These are phyloP conservation scores for Oligia latruncula DNA, from an alignment of 2,888 invertebrate species.

Conservation along the genomic window DNA sequence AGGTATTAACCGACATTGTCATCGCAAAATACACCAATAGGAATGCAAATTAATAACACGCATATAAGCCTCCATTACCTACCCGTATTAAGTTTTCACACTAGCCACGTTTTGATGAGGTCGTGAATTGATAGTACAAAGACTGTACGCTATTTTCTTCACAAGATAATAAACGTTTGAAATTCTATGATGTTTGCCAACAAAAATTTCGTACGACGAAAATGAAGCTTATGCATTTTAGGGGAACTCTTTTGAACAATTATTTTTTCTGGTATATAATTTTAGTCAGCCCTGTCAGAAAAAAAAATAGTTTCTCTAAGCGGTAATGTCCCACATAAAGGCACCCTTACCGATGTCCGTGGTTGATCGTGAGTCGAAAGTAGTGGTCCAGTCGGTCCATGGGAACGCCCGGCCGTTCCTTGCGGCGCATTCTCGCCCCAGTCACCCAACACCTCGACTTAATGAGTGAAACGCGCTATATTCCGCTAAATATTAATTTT, in stretches of 20 bases:
- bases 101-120: neutral
- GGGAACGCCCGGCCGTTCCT: conserved; percentile 81
- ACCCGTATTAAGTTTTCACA: neutral
- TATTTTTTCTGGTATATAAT: neutral
- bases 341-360: conserved; percentile 40
- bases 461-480: conserved; percentile 79
- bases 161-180: neutral
- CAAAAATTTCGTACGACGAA: neutral
- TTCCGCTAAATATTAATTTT: conserved; percentile 67
- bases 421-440: conserved; percentile 82
- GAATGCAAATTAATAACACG: conserved; percentile 15
- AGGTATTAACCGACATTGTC: neutral
- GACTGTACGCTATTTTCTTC: neutral
- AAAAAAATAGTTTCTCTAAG: neutral
- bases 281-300: neutral
- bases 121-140: neutral
- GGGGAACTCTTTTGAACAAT: neutral
- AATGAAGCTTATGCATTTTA: neutral
- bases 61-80: neutral
- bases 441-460: conserved; percentile 76
- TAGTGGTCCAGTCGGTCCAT: conserved; percentile 72
- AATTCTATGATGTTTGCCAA: neutral
- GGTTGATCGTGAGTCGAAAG: conserved; percentile 67
- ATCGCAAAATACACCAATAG: conserved; percentile 11
- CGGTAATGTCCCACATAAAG: conserved; percentile 27